phyloP scores from a whole-genome alignment of 2,113 vertebrate genomes.

The Parus major region DNA sequence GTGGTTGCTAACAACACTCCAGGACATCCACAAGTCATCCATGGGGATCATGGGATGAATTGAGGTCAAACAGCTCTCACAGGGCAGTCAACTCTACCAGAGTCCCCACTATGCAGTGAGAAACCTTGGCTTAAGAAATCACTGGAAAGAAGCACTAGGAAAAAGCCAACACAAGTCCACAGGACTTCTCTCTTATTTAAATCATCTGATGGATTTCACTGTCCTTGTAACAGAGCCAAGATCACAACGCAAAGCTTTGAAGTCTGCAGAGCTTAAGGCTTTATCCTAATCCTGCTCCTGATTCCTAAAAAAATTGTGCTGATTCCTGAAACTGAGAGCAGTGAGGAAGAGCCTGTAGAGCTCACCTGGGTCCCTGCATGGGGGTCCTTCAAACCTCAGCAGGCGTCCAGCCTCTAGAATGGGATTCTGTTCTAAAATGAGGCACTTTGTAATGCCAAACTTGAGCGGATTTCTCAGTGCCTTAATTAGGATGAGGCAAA shows the following conservation, averaged over 20 bases:
- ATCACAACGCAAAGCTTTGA: not conserved
- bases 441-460: not conserved
- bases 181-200: not conserved
- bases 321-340: not conserved
- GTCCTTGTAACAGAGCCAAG: not conserved
- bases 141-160: not conserved
- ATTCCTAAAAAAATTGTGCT: not conserved
- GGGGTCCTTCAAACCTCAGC: not conserved
- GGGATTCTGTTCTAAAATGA: not conserved
- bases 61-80: not conserved
- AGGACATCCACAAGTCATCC: not conserved
- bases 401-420: not conserved
- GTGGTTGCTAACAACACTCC: not conserved
- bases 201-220: not conserved
- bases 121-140: not conserved
- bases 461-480: not conserved
- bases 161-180: not conserved
- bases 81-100: not conserved
- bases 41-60: not conserved
- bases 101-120: not conserved
- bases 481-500: constrained; percentile 28
- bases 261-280: not conserved
- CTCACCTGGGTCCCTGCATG: not conserved
- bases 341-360: not conserved
- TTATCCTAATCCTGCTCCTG: not conserved